Evolutionary conservation across 2,113 vertebrate species (phyloP).

Genomic region (Menidia beryllina): DNA sequence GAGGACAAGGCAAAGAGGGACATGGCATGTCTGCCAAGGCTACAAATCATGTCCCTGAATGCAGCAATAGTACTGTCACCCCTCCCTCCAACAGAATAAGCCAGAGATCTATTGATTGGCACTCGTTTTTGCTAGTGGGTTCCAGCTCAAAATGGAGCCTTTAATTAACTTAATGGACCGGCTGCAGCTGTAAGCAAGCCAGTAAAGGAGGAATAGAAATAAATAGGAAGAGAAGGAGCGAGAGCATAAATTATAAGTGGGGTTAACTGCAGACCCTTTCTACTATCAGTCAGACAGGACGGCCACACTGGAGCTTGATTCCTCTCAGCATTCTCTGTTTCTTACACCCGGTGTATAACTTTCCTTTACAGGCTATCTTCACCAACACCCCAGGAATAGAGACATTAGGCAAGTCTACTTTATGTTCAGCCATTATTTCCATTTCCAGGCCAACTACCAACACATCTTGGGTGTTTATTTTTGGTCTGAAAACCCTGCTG

Average conservation of each 20-base stretch:
- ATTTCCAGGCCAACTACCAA: neutral
- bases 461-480: neutral
- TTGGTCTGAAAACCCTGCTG: conserved; percentile 30
- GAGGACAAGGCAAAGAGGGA: conserved; percentile 68
- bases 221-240: conserved; percentile 38
- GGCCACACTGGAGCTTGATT: neutral
- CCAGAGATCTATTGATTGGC: conserved; percentile 85
- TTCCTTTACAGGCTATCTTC: conserved; percentile 10
- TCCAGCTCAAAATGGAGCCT: conserved; percentile 84
- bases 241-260: conserved; percentile 73
- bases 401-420: neutral
- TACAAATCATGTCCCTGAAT: conserved; percentile 75
- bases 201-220: conserved; percentile 63
- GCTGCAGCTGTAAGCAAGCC: conserved; percentile 78
- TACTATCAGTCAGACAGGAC: conserved; percentile 62
- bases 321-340: neutral
- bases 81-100: conserved; percentile 70
- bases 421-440: neutral
- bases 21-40: conserved; percentile 65
- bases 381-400: neutral
- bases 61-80: conserved; percentile 59
- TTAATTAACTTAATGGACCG: conserved; percentile 89
- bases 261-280: conserved; percentile 74
- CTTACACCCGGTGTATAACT: conserved; percentile 3
- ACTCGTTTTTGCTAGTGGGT: conserved; percentile 79